Evolutionary conservation across 2,797 vertebrate genomes (phyloP), one percentile per base, ranked within the genome.

Genomic region (Anisognathus igniventris): DNA sequence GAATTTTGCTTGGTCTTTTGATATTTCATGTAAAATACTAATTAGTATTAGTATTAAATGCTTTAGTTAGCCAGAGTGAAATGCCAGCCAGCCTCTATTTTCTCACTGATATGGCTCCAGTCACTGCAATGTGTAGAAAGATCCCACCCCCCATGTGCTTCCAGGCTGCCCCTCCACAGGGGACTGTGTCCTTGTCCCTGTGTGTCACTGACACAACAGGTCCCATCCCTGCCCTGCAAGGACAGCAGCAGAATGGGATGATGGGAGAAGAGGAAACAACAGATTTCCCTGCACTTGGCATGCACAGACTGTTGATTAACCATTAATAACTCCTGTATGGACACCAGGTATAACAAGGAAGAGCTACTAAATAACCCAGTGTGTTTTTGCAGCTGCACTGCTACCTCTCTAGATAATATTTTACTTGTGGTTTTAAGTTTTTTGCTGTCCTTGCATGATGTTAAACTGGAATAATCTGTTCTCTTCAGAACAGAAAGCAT

Each of bases 361-460:
- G 33, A 67, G 74, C 86, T 96, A 87, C 62, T 92, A 87, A 93
- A 67, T 94, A 96, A 97, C 83, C 45, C 33, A 17, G 24, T 9
- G 42, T 17, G 15, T 3, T 68, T 79, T 33, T 91, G 65, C 14
- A 6, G 35, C 35, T 35, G 30, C 50, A 12, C 7, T 87, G 42
- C 45, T 64, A 0, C 20, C n/a, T 62, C 56, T 30, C 62, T 78
- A 60, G 95, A 18, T 93, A 96, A 96, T 94, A 64, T 96, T 97
- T 97, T 88, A 96, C 95, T 81, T 75, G 35, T 93, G 27, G 22
- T 78, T 94, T 93, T 47, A 86, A 66, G 27, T 42, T 86, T 89
- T 87, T 84, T 94, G 76, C 92, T 95, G 89, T 75, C 62, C 70
- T 94, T 80, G 76, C 84, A 84, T 30, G 37, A 54, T 48, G 30